Evolutionary conservation across 2,888 invertebrate genomes (phyloP).

Genomic region (Calameuta idolon): DNA sequence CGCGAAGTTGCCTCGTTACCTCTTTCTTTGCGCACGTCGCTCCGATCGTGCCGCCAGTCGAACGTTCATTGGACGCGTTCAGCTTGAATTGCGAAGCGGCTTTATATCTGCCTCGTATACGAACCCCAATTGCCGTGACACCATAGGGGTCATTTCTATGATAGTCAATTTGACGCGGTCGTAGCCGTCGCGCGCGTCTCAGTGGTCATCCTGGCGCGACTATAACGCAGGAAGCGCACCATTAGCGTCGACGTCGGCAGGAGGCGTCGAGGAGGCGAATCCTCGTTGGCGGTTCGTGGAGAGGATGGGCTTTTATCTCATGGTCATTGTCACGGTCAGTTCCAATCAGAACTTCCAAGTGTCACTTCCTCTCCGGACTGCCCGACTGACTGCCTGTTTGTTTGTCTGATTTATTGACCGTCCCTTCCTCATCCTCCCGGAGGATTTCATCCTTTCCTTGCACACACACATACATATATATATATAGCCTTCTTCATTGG

Average conservation of each 20-base stretch:
- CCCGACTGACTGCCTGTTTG: conserved; percentile 13
- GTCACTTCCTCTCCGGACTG: conserved; percentile 31
- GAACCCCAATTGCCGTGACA: neutral
- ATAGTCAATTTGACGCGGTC: conserved; percentile 43
- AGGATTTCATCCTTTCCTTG: neutral
- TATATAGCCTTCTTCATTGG: neutral
- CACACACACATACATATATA: no score
- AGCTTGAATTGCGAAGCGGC: neutral
- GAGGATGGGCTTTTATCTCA: conserved; percentile 16
- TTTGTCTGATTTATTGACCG: conserved; percentile 26
- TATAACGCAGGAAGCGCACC: conserved; percentile 37
- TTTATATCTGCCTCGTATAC: neutral
- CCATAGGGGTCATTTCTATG: neutral
- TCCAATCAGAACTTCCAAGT: conserved; percentile 42
- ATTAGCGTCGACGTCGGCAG: conserved; percentile 26
- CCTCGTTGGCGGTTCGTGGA: neutral
- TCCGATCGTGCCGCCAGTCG: neutral
- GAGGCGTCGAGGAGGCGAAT: neutral
- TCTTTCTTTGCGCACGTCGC: neutral
- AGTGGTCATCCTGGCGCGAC: conserved; percentile 64
- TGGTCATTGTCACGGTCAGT: conserved; percentile 45
- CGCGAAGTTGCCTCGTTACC: neutral
- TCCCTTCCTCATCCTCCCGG: conserved; percentile 16
- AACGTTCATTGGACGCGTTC: neutral
- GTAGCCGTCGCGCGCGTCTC: conserved; percentile 69